phyloP scores from a whole-genome alignment of 2,113 vertebrate genomes.

The Hipposideros armiger region DNA sequence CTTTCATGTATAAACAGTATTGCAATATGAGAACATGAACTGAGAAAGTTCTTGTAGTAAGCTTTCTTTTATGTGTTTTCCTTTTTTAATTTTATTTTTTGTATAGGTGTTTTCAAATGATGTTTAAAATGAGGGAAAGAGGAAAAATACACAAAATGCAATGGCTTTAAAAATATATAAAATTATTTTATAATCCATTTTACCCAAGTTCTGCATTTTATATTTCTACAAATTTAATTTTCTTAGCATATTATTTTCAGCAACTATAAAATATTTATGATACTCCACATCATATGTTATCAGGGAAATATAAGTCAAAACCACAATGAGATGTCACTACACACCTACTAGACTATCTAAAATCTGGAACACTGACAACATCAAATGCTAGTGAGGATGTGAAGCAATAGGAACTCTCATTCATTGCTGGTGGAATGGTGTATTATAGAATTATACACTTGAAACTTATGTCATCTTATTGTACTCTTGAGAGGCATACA shows the following conservation, averaged over 20 bases:
- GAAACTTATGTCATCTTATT: not conserved
- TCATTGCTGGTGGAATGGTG: not conserved
- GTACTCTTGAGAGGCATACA: not conserved
- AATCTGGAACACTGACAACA: not conserved
- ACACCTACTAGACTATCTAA: not conserved
- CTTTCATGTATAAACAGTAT: conserved; percentile 5
- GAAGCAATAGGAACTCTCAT: not conserved
- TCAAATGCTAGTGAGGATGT: not conserved
- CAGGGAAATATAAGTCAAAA: not conserved
- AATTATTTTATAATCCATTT: not conserved
- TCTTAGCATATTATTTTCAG: conserved; percentile 8
- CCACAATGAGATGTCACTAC: not conserved
- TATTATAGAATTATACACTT: too few species aligned
- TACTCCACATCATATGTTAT: not conserved
- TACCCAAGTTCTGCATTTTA: not conserved
- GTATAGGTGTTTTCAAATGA: not conserved
- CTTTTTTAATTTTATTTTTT: conserved; percentile 10
- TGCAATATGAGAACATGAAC: not conserved
- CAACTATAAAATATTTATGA: not conserved
- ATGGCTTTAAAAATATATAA: not conserved
- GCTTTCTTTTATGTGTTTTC: not conserved
- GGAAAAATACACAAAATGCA: not conserved
- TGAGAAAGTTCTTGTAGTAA: not conserved
- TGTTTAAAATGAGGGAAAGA: not conserved
- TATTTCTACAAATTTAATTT: not conserved